These are phyloP conservation scores for Eulacestoma nigropectus DNA, from an alignment of 2,113 vertebrate species.

Conservation along the genomic window DNA sequence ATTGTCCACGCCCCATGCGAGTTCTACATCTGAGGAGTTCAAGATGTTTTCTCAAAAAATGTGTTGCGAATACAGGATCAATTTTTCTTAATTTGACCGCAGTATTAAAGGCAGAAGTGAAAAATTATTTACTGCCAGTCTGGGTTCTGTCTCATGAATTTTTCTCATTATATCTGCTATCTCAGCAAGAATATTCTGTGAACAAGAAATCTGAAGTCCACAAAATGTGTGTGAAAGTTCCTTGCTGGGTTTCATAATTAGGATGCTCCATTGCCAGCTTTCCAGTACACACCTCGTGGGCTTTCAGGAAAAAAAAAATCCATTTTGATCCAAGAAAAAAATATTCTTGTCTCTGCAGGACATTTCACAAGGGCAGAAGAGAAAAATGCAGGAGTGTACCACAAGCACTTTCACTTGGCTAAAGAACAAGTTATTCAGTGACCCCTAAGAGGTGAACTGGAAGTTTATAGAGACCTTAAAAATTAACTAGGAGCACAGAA, in stretches of 20 bases:
- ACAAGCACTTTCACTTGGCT: background rate
- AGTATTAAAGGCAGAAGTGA: background rate
- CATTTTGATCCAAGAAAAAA: constrained; percentile 32
- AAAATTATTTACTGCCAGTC: background rate
- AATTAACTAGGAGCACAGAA: background rate
- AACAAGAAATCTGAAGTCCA: constrained; percentile 52
- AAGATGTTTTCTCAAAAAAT: background rate
- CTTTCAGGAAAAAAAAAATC: background rate
- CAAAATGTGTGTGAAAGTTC: constrained; percentile 55
- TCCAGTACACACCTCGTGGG: constrained; percentile 30
- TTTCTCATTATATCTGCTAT: constrained; percentile 24
- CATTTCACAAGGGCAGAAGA: constrained; percentile 27
- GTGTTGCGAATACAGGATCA: background rate
- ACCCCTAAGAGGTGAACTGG: constrained; percentile 17
- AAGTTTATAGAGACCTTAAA: background rate
- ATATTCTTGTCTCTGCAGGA: background rate
- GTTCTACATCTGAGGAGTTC: background rate
- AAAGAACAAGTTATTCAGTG: background rate
- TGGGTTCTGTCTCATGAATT: constrained; percentile 10
- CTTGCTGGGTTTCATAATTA: constrained; percentile 69
- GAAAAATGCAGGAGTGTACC: background rate
- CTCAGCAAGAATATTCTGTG: constrained; percentile 20
- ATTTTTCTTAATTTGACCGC: background rate
- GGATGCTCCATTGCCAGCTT: constrained; percentile 57
- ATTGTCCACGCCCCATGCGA: background rate